Conservation (phyloP, 1,140 invertebrate species). For the Pygmarrhopalites habei region DNA sequence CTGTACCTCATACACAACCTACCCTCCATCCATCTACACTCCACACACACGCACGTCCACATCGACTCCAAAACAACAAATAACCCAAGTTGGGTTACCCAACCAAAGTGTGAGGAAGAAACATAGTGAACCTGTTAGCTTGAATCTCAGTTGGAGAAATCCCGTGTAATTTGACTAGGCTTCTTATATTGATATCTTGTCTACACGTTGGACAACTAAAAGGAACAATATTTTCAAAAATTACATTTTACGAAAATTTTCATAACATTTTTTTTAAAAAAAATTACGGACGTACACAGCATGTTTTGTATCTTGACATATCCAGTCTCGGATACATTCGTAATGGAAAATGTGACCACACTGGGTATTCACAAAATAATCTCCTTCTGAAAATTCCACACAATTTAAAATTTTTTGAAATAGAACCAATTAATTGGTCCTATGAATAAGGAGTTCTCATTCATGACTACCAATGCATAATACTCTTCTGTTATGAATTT, state of each 20-base stretch:
- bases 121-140: background rate
- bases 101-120: too few species aligned
- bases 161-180: conserved; percentile 16
- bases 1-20: too few species aligned
- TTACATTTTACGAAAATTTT: background rate
- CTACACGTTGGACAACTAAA: conserved; percentile 18
- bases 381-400: conserved; percentile 20
- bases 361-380: conserved; percentile 26
- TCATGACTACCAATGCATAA: too few species aligned
- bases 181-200: conserved; percentile 1
- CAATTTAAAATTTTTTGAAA: too few species aligned
- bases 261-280: background rate
- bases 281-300: background rate
- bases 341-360: conserved; percentile 31
- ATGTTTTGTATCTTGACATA: conserved; percentile 2
- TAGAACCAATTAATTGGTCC: too few species aligned
- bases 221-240: background rate
- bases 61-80: too few species aligned
- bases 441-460: too few species aligned
- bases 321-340: conserved; percentile 21
- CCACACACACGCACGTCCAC: too few species aligned
- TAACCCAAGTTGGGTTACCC: too few species aligned
- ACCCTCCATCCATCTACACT: too few species aligned
- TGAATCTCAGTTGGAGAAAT: conserved; percentile 11
- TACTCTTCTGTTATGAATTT: too few species aligned